Conservation (phyloP, 2,888 invertebrate genomes). For the Cerceris rybyensis region DNA sequence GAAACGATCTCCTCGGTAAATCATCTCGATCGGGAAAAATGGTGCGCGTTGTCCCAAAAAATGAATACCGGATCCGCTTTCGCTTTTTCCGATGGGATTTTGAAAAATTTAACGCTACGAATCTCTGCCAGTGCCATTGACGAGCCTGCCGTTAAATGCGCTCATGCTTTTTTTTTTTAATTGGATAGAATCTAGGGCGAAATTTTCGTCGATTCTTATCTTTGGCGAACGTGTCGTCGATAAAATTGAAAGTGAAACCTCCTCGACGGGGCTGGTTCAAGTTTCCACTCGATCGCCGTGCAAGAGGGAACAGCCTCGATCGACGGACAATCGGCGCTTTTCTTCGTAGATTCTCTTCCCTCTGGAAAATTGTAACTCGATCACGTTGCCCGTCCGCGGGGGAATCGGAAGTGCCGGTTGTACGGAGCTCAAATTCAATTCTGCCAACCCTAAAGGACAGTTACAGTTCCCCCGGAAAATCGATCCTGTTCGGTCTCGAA, state of each 20-base stretch:
- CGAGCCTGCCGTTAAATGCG: neutral
- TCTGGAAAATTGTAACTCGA: neutral
- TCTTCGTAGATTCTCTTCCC: neutral
- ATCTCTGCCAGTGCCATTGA: neutral
- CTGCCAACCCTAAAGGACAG: conserved; percentile 31
- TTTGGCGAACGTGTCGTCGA: too few relatives aligned
- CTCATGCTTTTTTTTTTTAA: too few relatives aligned
- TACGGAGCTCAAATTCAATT: conserved; percentile 31
- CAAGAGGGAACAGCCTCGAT: too few relatives aligned
- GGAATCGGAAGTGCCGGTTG: conserved; percentile 11
- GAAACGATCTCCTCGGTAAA: conserved; percentile 50
- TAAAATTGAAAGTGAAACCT: too few relatives aligned
- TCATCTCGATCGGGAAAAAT: conserved; percentile 40
- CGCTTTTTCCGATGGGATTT: neutral
- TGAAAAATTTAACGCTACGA: conserved; percentile 39
- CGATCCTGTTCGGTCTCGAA: neutral
- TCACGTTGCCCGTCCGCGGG: neutral
- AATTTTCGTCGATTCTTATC: too few relatives aligned
- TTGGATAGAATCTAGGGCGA: too few relatives aligned
- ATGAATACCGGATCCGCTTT: neutral
- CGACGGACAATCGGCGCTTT: too few relatives aligned
- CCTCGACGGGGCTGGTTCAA: too few relatives aligned
- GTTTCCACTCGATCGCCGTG: too few relatives aligned
- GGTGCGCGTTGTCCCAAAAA: conserved; percentile 25
- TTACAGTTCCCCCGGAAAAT: conserved; percentile 37